A percentile compares a stretch with the other conserved stretches of the same genome.
phyloP scores from a whole-genome alignment of 2,797 vertebrate species.

The Acestrorhynchus altus region DNA sequence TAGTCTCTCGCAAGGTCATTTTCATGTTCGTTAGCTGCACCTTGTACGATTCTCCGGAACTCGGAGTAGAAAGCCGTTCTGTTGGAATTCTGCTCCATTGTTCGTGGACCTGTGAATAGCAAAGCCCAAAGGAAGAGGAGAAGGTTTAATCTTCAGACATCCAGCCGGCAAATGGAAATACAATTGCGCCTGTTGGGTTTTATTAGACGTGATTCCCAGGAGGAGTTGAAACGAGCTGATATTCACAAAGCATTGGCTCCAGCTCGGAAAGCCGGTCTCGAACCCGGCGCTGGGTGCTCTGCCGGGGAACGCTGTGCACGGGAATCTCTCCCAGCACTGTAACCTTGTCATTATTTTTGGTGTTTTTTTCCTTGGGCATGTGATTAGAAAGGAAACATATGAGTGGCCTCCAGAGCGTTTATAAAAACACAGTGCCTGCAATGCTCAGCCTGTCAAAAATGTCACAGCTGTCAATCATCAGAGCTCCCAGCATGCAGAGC shows the following conservation, averaged over 20 bases:
- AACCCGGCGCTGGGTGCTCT: background rate
- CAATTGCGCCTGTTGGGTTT: constrained; percentile 14
- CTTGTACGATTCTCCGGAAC: constrained; percentile 50
- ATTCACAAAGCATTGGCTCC: background rate
- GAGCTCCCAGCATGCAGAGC: constrained; percentile 52
- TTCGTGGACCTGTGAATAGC: constrained; percentile 25
- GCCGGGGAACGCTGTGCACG: background rate
- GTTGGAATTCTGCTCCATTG: constrained; percentile 22
- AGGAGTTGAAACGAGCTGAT: constrained; percentile 2
- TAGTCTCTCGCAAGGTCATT: background rate
- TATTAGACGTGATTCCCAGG: constrained; percentile 10
- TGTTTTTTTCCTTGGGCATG: constrained; percentile 22
- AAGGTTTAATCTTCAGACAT: constrained; percentile 40
- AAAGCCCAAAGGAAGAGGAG: constrained; percentile 30
- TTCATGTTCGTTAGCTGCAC: background rate
- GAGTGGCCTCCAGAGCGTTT: constrained; percentile 35
- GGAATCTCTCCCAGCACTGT: background rate
- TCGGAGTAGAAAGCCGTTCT: constrained; percentile 33
- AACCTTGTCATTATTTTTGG: background rate
- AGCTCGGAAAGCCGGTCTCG: background rate
- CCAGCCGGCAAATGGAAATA: constrained; percentile 26
- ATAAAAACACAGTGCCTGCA: constrained; percentile 61
- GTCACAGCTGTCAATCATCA: constrained; percentile 77
- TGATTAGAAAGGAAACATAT: constrained; percentile 32
- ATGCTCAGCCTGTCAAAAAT: constrained; percentile 66